Evolutionary conservation across 2,888 invertebrate species (phyloP), one percentile per base, ranked within the genome.

Genomic region (Synanthedon tipuliformis): DNA sequence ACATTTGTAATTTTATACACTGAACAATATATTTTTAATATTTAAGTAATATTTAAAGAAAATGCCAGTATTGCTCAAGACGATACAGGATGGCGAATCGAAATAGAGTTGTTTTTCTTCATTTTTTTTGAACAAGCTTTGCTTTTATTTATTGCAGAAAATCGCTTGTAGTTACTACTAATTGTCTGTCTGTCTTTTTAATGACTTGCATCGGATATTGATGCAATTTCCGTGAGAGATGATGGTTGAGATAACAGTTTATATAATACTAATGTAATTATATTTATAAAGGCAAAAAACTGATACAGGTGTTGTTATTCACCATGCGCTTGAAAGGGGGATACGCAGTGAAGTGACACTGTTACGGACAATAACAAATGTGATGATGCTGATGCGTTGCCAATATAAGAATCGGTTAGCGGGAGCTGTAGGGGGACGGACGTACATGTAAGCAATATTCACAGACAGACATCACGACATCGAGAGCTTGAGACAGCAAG

Each of bases 371-470:
- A 16, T 18, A 5, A 12, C n/a, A 12, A 50, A 4, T 13, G 40
- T 27, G n/a, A 34, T 3, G 23, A 50, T 10, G 40, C 34, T 27
- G 11, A 50, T 4, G 15, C 27, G 56, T 53, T 58, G 55, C 61
- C 60, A 57, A 34, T 34, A 34, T 34, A 34, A 34, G 34, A 34
- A 34, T 34, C 34, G 34, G 59, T 16, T 16, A 69, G 78, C 73
- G 66, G 69, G 75, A 68, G 60, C 71, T 61, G 68, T 73, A 76
- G 76, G 69, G 73, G 60, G 72, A 62, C 79, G 60, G 72, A 62
- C 79, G 76, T 65, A 75, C 72, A 78, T 69, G 74, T 69, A 87
- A 86, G 85, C 85, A 73, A 69, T 75, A 77, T 78, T 73, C 78
- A 84, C 81, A 78, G 80, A 73, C 81, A 67, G 64, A 56, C 62